These are phyloP conservation scores for Malurus elegans DNA, from an alignment of 2,113 vertebrate genomes.

Conservation along the genomic window DNA sequence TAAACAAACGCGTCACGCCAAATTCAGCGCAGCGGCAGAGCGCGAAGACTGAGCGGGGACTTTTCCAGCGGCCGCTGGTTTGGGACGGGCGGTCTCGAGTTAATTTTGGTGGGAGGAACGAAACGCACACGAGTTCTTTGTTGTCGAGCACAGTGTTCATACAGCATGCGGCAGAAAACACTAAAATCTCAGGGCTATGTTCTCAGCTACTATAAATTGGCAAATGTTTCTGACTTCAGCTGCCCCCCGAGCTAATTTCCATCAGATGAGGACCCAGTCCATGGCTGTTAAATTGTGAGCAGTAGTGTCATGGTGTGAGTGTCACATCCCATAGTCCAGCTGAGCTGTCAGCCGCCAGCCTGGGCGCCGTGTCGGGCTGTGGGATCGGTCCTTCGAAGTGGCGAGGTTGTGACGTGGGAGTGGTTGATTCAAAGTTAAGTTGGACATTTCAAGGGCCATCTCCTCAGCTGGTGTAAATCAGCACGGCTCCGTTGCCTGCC, in stretches of 20 bases:
- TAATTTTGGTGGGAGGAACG: slow-evolving; percentile 10
- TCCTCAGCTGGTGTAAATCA: slow-evolving; percentile 64
- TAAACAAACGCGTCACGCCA: slow-evolving; percentile 4
- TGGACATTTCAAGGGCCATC: slow-evolving; percentile 56
- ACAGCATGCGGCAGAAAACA: neutral
- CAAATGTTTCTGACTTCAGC: slow-evolving; percentile 27
- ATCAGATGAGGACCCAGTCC: slow-evolving; percentile 54
- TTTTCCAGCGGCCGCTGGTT: neutral
- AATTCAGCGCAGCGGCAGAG: slow-evolving; percentile 41
- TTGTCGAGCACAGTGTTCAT: slow-evolving; percentile 31
- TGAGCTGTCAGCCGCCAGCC: neutral
- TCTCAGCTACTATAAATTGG: slow-evolving; percentile 47
- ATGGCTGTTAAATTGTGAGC: neutral
- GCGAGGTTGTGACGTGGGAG: slow-evolving; percentile 7
- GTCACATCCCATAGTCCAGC: neutral
- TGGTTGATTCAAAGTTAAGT: slow-evolving; percentile 65
- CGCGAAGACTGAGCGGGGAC: slow-evolving; percentile 23
- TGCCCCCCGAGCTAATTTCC: slow-evolving; percentile 25
- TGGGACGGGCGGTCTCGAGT: slow-evolving; percentile 4
- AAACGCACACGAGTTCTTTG: neutral
- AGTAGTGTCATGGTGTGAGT: neutral
- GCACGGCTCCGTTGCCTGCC: neutral
- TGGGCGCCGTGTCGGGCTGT: neutral
- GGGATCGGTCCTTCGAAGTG: neutral
- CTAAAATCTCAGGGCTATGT: slow-evolving; percentile 56